Base-by-base conservation (phyloP, 1,140 invertebrate genomes). In the Odontomachus brunneus region DNA sequence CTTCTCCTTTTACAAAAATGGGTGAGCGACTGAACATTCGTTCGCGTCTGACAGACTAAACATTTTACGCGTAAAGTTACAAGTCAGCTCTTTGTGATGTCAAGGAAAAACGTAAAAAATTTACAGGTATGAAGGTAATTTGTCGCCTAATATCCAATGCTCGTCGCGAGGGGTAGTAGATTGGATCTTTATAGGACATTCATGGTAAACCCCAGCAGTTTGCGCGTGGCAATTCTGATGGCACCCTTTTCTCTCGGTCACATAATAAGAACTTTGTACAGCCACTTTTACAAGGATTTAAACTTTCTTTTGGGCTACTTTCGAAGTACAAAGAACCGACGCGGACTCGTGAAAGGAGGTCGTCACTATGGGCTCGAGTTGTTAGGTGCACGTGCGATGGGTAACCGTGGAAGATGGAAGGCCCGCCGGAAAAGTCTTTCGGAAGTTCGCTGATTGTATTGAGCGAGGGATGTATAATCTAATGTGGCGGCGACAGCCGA, bases 241-340 rank as follows among this genome's bases (percentile, higher is more conserved):
- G 24, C 53, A 69, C 26, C 48, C 33, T 24, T 29, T 24, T 44
- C 53, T 53, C 66, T 74, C 44, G 85, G 63, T 71, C 80, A 73
- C 55, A 85, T 85, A 84, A 87, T 84, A 87, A 87, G 85, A 87
- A 87, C 85, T 87, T 87, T 69, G 67, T 75, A 72, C 80, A 65
- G 84, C 51, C 62, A 83, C 81, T 87, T 87, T 87, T 83, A 63
- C 73, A 75, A 44, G 86, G 86, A 87, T 87, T 87, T 87, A 84
- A 87, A 87, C 66, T 86, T 87, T 87, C 86, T 82, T 48, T 75
- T 84, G 63, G 53, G 66, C 85, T 62, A 80, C 84, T 83, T 78
- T 49, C 66, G 19, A 78, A 83, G 72, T 78, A 83, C 85, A 87
- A 86, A 85, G 84, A 69, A 22, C 67, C 63, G 44, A 33, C 38